Conservation (phyloP, 2,113 vertebrate genomes). For the Regulus satrapa region DNA sequence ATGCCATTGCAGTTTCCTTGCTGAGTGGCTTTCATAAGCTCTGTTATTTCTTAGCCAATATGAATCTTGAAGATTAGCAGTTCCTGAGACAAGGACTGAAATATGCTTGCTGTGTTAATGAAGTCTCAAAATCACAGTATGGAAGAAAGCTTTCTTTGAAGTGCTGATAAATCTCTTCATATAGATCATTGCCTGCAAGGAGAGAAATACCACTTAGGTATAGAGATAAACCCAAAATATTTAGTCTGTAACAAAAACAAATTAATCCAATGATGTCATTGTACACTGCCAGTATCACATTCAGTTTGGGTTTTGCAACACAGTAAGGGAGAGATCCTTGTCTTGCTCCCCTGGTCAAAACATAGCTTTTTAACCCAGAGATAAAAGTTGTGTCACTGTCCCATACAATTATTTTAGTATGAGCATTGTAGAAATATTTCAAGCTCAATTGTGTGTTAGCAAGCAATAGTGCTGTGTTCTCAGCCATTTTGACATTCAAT, state of each 20-base stretch:
- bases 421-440: not conserved
- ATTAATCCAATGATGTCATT: not conserved
- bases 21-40: not conserved
- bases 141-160: not conserved
- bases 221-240: not conserved
- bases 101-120: not conserved
- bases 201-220: not conserved
- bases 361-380: not conserved
- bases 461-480: not conserved
- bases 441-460: fast-evolving
- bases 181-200: not conserved
- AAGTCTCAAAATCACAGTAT: not conserved
- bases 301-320: not conserved
- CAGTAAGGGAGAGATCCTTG: not conserved
- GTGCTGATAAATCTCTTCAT: not conserved
- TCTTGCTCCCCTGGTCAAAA: not conserved
- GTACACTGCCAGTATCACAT: not conserved
- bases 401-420: not conserved
- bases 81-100: not conserved
- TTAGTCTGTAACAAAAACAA: not conserved
- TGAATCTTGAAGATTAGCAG: not conserved
- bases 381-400: not conserved
- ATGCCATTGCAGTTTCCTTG: not conserved
- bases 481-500: not conserved
- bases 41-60: not conserved